Conservation (phyloP, 2,113 vertebrate genomes). For the Sturnira hondurensis region DNA sequence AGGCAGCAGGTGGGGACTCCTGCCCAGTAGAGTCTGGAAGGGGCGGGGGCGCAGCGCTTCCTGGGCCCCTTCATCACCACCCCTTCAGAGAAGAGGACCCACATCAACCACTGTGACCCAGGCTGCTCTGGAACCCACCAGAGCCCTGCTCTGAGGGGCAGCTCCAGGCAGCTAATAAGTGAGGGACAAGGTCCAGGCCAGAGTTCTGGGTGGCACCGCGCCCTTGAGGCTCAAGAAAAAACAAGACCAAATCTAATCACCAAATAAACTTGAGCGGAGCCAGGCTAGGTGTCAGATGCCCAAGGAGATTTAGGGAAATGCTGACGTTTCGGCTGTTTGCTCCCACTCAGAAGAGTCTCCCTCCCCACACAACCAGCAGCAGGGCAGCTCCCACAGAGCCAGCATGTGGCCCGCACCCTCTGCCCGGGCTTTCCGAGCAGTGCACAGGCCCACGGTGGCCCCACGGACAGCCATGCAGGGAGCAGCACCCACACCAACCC, state of each 20-base stretch:
- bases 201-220: background rate
- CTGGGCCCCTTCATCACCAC: background rate
- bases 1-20: background rate
- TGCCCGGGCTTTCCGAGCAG: accelerated
- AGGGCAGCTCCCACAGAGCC: accelerated
- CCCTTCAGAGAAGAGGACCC: background rate
- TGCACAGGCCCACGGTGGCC: accelerated
- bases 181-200: background rate
- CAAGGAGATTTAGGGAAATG: background rate
- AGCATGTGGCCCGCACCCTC: accelerated
- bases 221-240: background rate
- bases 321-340: background rate
- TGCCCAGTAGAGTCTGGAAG: background rate
- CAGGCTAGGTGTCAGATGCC: background rate
- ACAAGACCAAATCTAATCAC: slow-evolving; percentile 20
- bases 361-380: background rate
- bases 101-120: background rate
- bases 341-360: background rate
- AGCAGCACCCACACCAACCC: accelerated
- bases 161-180: background rate
- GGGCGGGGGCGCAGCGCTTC: background rate
- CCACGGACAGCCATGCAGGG: accelerated
- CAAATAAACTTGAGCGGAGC: background rate
- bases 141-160: too few species aligned
- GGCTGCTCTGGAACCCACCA: background rate